Evolutionary conservation across 1,140 invertebrate species (phyloP).

Genomic region (Drosophila eugracilis): DNA sequence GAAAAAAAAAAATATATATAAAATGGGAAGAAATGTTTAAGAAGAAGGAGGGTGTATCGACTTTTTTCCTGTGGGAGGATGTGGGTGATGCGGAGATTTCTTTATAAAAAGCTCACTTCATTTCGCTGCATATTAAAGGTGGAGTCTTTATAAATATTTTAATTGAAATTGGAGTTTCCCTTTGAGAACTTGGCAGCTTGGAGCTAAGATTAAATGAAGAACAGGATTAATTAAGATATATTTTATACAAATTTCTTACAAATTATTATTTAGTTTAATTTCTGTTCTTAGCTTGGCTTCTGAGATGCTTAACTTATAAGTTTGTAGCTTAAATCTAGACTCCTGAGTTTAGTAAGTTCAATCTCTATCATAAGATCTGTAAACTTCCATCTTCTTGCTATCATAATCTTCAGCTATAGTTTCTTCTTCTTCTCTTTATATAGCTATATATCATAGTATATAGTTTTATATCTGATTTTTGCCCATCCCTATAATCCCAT

Average conservation of each 20-base stretch:
- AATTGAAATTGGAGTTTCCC: neutral
- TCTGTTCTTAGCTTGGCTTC: neutral
- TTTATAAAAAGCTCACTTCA: neutral
- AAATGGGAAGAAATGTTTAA: conserved; percentile 1
- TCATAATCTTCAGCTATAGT: neutral
- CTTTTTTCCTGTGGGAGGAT: conserved; percentile 19
- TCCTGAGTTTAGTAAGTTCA: neutral
- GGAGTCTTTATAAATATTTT: conserved; percentile 6
- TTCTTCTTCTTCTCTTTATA: neutral
- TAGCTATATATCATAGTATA: neutral
- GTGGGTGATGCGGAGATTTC: conserved; percentile 8
- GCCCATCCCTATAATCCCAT: conserved; percentile 30
- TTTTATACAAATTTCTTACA: no score
- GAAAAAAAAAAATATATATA: no score
- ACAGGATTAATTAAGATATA: no score
- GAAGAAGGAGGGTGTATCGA: conserved; percentile 3
- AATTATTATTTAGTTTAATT: no score
- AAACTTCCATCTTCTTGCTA: no score
- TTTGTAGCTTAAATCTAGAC: neutral
- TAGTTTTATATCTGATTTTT: conserved; percentile 5
- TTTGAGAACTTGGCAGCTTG: neutral
- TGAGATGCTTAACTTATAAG: neutral
- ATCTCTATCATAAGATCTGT: neutral
- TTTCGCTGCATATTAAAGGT: conserved; percentile 10
- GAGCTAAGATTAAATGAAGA: no score